A percentile compares a stretch with the other conserved stretches of the same genome.
Evolutionary conservation across 30 jellyfish, hydroid and myxozoan genomes (phyloP).

Genomic region (Mastigias papua): DNA sequence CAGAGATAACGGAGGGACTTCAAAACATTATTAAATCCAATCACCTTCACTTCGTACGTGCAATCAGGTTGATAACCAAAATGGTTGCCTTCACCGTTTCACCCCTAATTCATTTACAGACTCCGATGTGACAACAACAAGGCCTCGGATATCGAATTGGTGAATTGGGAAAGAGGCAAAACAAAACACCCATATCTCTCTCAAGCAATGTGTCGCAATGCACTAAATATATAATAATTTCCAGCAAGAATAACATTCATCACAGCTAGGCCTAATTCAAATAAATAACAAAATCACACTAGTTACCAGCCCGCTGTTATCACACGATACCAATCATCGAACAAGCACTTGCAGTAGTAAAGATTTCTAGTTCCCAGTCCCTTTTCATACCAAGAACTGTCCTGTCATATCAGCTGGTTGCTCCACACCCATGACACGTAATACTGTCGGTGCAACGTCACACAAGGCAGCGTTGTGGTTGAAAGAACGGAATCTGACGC

Average conservation of each 20-base stretch:
- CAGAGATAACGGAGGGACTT: too few relatives aligned
- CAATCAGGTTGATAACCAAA: too few relatives aligned
- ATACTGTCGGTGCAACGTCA: slow-evolving; percentile 97
- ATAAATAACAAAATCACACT: slow-evolving; percentile 14
- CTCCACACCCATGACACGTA: slow-evolving; percentile 91
- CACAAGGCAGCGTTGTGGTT: slow-evolving; percentile 97
- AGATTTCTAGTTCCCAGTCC: background rate
- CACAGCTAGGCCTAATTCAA: background rate
- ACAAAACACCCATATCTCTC: too few relatives aligned
- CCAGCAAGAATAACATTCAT: background rate
- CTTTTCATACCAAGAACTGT: slow-evolving; percentile 67
- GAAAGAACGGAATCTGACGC: slow-evolving; percentile 71
- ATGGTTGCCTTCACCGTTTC: too few relatives aligned
- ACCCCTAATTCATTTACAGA: too few relatives aligned
- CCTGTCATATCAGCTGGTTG: slow-evolving; percentile 98
- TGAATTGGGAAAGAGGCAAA: too few relatives aligned
- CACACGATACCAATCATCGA: background rate
- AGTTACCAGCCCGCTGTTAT: slow-evolving; percentile 23
- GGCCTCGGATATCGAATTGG: too few relatives aligned
- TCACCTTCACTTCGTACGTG: too few relatives aligned
- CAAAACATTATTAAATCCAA: too few relatives aligned
- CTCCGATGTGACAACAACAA: too few relatives aligned
- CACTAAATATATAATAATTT: too few relatives aligned
- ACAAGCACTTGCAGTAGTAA: background rate
- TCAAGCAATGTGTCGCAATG: too few relatives aligned